These are phyloP conservation scores for Megaleporinus macrocephalus DNA, from an alignment of 2,113 vertebrate species.

Conservation along the genomic window DNA sequence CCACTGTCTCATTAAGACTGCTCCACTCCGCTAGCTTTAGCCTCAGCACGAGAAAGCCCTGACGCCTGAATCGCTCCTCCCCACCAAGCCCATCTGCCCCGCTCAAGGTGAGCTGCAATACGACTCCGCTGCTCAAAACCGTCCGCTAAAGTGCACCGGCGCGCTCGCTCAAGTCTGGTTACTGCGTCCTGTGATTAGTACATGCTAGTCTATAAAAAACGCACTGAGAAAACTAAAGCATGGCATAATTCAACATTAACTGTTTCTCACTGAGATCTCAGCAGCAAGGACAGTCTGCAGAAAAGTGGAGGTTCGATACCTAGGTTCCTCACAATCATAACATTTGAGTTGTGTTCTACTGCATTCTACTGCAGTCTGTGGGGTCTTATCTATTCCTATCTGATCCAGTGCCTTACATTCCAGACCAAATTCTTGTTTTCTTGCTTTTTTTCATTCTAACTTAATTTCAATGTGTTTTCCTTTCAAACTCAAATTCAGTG, in stretches of 20 bases:
- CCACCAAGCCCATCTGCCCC: slow-evolving; percentile 60
- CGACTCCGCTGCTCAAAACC: slow-evolving; percentile 5
- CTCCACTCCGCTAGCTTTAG: slow-evolving; percentile 65
- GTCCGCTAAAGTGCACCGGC: not conserved
- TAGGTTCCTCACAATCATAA: too few relatives aligned
- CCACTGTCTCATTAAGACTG: slow-evolving; percentile 74
- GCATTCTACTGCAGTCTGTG: too few relatives aligned
- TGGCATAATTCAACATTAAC: not conserved
- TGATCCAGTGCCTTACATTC: too few relatives aligned
- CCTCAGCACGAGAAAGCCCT: slow-evolving; percentile 56
- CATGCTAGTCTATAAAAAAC: not conserved
- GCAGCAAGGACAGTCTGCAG: not conserved
- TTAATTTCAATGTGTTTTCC: too few relatives aligned
- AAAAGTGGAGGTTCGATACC: not conserved
- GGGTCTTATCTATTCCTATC: too few relatives aligned
- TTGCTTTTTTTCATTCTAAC: too few relatives aligned
- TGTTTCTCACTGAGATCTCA: not conserved
- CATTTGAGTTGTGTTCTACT: too few relatives aligned
- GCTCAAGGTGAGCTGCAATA: slow-evolving; percentile 40
- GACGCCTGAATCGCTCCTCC: slow-evolving; percentile 57
- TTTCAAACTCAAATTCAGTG: too few relatives aligned
- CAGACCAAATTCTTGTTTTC: too few relatives aligned
- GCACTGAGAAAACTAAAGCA: too few relatives aligned
- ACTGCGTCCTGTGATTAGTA: not conserved
- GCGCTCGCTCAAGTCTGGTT: not conserved